Percentiles rank a stretch among this genome's conserved stretches.
Evolutionary conservation across 2,888 invertebrate species (phyloP).

Genomic region (Patella ulyssiponensis): DNA sequence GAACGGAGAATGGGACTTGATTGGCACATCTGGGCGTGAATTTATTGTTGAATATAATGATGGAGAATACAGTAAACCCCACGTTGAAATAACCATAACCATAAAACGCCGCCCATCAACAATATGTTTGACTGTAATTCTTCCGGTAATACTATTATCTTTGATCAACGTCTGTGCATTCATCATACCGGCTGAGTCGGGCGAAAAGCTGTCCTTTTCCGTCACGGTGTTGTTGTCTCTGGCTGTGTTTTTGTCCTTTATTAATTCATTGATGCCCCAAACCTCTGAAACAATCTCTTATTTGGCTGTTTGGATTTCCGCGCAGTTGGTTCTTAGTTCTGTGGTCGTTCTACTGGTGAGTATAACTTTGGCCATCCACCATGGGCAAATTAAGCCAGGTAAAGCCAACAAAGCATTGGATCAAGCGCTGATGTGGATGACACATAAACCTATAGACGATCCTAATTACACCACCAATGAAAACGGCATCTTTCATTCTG

Average conservation of each 20-base stretch:
- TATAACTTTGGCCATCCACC: background rate
- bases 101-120: background rate
- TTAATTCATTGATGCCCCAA: slow-evolving; percentile 1
- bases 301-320: background rate
- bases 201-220: background rate
- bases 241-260: background rate
- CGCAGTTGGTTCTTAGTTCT: background rate
- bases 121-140: background rate
- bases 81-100: background rate
- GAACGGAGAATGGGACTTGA: background rate
- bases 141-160: background rate
- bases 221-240: background rate
- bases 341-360: background rate
- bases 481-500: no score
- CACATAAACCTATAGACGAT: no score
- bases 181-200: background rate
- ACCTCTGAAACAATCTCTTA: background rate
- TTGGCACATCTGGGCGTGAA: background rate
- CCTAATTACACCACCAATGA: no score
- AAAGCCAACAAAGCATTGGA: background rate
- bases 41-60: background rate
- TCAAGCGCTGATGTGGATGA: no score
- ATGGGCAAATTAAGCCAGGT: background rate
- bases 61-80: background rate
- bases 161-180: background rate